These are phyloP conservation scores for Drosophila ochracea DNA, from an alignment of 2,888 invertebrate genomes.

Conservation along the genomic window DNA sequence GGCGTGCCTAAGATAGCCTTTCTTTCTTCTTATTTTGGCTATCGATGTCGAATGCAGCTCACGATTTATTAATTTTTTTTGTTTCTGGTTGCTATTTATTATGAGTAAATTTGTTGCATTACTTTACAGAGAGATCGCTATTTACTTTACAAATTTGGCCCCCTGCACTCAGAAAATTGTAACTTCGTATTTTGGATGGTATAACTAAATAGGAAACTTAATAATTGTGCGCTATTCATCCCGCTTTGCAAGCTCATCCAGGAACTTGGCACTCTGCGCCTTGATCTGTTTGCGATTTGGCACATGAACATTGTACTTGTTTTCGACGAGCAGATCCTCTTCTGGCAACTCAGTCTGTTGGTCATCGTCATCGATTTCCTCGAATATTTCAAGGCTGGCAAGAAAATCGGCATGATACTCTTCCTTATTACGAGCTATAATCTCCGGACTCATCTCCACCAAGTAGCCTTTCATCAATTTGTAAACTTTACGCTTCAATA, in stretches of 20 bases:
- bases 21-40: not conserved
- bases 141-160: constrained; percentile 18
- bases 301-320: constrained; percentile 69
- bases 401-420: constrained; percentile 77
- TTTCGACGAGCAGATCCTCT: constrained; percentile 68
- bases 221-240: constrained; percentile 67
- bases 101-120: constrained; percentile 29
- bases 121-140: constrained; percentile 7
- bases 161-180: not conserved
- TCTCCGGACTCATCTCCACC: constrained; percentile 46
- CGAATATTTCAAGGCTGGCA: constrained; percentile 45
- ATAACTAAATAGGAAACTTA: not conserved
- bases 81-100: constrained; percentile 40
- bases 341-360: constrained; percentile 35
- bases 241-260: constrained; percentile 82
- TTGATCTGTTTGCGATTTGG: constrained; percentile 83
- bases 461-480: constrained; percentile 74
- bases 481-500: constrained; percentile 73
- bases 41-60: constrained; percentile 55
- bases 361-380: constrained; percentile 33
- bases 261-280: constrained; percentile 80
- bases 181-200: constrained; percentile 19
- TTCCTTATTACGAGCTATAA: constrained; percentile 54
- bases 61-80: constrained; percentile 67
- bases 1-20: not conserved